Conservation (phyloP, 64 coral and sea anemone species). For the Actinia tenebrosa region DNA sequence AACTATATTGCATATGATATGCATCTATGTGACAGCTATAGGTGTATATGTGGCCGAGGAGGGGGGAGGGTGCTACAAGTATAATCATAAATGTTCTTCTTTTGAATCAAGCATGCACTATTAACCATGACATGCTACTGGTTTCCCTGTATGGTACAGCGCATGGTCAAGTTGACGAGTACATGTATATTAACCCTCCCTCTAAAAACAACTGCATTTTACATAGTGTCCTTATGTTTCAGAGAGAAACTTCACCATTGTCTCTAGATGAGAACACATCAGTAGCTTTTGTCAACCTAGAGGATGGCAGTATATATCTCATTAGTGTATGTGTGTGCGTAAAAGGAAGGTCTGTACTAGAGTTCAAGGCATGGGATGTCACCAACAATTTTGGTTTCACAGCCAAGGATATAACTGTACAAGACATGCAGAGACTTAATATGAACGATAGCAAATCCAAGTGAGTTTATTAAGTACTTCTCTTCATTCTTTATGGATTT, state of each 20-base stretch:
- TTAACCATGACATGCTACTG: no score
- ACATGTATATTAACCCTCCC: background rate
- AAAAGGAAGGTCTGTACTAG: conserved; percentile 70
- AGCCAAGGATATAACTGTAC: conserved; percentile 64
- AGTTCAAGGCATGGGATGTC: conserved; percentile 76
- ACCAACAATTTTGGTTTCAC: conserved; percentile 75
- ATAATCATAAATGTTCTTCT: no score
- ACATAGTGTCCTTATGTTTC: background rate
- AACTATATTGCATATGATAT: no score
- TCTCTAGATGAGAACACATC: conserved; percentile 59
- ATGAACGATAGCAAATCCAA: conserved; percentile 87
- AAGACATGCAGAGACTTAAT: conserved; percentile 55
- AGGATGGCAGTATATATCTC: conserved; percentile 53
- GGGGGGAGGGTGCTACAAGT: no score
- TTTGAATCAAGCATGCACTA: no score
- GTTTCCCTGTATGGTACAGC: no score
- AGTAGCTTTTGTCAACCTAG: conserved; percentile 52
- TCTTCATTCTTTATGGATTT: background rate
- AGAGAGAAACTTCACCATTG: conserved; percentile 81
- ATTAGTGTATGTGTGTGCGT: conserved; percentile 34
- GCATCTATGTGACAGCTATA: no score
- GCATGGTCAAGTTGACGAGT: no score
- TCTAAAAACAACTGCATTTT: background rate
- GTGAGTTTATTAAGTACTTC: conserved; percentile 26
- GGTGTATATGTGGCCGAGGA: no score